Percentiles rank a stretch among this genome's conserved stretches.
Conservation (phyloP, 2,113 vertebrate species). For the Proteles cristata region DNA sequence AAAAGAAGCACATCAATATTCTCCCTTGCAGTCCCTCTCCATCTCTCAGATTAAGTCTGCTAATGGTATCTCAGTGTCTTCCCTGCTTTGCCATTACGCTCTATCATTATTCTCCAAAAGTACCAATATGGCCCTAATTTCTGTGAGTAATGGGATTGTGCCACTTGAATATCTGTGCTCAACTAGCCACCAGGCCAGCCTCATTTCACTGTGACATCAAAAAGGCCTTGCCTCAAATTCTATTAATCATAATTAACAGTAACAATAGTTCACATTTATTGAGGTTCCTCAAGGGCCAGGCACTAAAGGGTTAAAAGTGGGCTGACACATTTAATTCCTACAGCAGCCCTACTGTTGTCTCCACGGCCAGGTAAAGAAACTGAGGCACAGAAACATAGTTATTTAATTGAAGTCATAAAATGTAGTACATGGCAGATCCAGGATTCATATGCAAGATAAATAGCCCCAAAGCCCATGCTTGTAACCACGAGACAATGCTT, state of each 20-base stretch:
- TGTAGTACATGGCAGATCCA: neutral
- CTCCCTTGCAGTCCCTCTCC: neutral
- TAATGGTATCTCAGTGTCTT: fast-evolving
- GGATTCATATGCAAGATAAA: fast-evolving
- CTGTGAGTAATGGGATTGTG: neutral
- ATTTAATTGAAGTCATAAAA: neutral
- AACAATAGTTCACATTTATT: neutral
- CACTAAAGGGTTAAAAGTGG: neutral
- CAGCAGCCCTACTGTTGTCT: neutral
- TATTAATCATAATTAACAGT: neutral
- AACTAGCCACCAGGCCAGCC: neutral
- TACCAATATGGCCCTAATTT: neutral
- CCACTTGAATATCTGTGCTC: neutral
- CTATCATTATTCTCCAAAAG: neutral
- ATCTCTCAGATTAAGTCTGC: neutral
- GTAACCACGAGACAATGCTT: neutral
- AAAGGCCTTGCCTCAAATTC: neutral
- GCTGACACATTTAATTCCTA: neutral
- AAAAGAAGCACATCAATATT: neutral
- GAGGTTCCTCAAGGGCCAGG: neutral
- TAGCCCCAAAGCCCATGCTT: neutral
- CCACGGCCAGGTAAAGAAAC: neutral
- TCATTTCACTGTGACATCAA: neutral
- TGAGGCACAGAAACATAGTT: neutral
- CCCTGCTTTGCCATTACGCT: neutral